Conservation (phyloP, 2,888 invertebrate genomes). For the Epirrita christyi region DNA sequence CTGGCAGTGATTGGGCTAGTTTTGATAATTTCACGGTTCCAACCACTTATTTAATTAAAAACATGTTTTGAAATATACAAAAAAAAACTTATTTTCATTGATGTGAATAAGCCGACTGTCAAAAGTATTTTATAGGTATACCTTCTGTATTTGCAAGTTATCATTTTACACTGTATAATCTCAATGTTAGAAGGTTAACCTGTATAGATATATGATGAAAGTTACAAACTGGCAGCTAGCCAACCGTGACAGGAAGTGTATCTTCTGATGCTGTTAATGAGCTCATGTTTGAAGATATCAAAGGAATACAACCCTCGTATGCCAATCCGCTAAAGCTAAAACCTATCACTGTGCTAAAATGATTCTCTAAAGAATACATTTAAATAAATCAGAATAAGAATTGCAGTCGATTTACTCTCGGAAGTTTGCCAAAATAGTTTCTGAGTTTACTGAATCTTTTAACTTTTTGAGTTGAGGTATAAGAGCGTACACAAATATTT, state of each 20-base stretch:
- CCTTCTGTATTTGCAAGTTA: too few relatives aligned
- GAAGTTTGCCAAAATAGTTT: not conserved
- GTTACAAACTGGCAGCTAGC: constrained; percentile 22
- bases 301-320: not conserved
- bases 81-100: too few relatives aligned
- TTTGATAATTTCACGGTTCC: too few relatives aligned
- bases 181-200: constrained; percentile 18
- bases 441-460: not conserved
- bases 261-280: constrained; percentile 20
- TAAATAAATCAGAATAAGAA: not conserved
- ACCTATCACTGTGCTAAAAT: too few relatives aligned
- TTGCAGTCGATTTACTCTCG: not conserved
- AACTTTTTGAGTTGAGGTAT: not conserved
- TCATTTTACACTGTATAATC: not conserved
- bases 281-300: constrained; percentile 1
- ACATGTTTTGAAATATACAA: too few relatives aligned
- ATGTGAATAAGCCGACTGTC: too few relatives aligned
- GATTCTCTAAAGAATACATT: too few relatives aligned
- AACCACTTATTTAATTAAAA: too few relatives aligned
- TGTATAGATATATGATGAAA: constrained; percentile 16
- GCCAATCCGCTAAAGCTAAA: too few relatives aligned
- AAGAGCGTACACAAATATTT: too few relatives aligned
- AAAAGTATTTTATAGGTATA: too few relatives aligned
- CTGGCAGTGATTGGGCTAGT: too few relatives aligned
- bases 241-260: constrained; percentile 23